phyloP scores from a whole-genome alignment of 2,797 vertebrate species.

The Chanos chanos region DNA sequence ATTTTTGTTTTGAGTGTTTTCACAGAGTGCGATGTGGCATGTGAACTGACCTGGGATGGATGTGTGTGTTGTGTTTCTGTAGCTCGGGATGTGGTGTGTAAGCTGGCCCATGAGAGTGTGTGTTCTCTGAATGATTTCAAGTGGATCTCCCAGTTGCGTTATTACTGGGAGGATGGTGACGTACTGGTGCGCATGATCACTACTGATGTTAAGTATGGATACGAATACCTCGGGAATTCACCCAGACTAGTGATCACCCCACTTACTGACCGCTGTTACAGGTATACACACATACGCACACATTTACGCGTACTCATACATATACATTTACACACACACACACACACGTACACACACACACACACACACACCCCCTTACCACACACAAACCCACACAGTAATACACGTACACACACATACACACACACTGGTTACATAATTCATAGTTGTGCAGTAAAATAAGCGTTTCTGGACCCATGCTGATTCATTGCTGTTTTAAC shows the following conservation, averaged over 20 bases:
- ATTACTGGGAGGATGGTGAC: conserved; percentile 80
- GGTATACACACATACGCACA: conserved; percentile 60
- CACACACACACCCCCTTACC: background rate
- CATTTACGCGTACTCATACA: background rate
- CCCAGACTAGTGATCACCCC: conserved; percentile 88
- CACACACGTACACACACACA: background rate
- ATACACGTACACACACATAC: background rate
- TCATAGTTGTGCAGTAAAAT: too few relatives aligned
- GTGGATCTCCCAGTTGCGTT: conserved; percentile 91
- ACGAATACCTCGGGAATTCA: conserved; percentile 93
- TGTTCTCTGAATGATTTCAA: conserved; percentile 84
- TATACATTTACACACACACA: background rate
- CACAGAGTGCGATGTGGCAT: background rate
- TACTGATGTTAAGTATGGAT: conserved; percentile 84
- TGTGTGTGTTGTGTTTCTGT: background rate
- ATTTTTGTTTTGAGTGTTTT: too few relatives aligned
- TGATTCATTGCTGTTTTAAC: too few relatives aligned
- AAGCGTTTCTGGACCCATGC: too few relatives aligned
- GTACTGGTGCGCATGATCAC: conserved; percentile 90
- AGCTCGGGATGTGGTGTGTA: conserved; percentile 87
- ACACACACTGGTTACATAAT: too few relatives aligned
- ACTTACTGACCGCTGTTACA: conserved; percentile 90
- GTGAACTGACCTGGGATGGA: too few relatives aligned
- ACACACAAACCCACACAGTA: background rate
- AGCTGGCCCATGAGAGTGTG: conserved; percentile 72